These are phyloP conservation scores for Hofmannophila pseudospretella DNA, from an alignment of 2,888 invertebrate genomes.

Conservation along the genomic window DNA sequence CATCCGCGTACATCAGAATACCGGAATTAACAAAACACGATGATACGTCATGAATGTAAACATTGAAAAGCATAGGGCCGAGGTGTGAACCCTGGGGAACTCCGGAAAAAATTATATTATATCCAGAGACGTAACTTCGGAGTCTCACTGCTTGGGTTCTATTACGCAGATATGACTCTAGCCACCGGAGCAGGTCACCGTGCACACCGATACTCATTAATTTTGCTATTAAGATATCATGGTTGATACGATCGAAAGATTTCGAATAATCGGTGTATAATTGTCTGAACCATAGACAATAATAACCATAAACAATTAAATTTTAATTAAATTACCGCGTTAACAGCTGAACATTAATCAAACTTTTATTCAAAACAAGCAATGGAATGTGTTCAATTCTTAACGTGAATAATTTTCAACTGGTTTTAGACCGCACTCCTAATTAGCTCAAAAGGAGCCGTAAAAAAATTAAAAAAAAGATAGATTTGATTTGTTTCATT, in stretches of 20 bases:
- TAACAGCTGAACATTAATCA: too few species aligned
- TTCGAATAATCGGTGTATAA: conserved; percentile 24
- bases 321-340: too few species aligned
- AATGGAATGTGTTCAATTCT: too few species aligned
- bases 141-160: neutral
- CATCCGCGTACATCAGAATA: conserved; percentile 3
- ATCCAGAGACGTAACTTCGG: neutral
- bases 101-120: neutral
- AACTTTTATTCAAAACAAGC: too few species aligned
- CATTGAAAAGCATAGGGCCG: neutral
- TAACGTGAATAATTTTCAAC: too few species aligned
- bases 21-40: neutral
- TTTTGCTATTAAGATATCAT: conserved; percentile 12
- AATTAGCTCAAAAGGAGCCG: conserved; percentile 2
- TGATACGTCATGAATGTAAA: neutral
- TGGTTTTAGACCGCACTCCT: too few species aligned
- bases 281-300: too few species aligned
- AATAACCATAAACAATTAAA: too few species aligned
- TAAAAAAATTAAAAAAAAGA: too few species aligned
- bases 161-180: conserved; percentile 9
- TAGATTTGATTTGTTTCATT: too few species aligned
- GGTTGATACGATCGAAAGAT: conserved; percentile 20
- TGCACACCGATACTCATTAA: conserved; percentile 9
- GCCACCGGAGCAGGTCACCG: conserved; percentile 13
- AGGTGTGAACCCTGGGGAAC: conserved; percentile 5